These are phyloP conservation scores for Hyla sarda DNA, from an alignment of 2,113 vertebrate species.

Conservation along the genomic window DNA sequence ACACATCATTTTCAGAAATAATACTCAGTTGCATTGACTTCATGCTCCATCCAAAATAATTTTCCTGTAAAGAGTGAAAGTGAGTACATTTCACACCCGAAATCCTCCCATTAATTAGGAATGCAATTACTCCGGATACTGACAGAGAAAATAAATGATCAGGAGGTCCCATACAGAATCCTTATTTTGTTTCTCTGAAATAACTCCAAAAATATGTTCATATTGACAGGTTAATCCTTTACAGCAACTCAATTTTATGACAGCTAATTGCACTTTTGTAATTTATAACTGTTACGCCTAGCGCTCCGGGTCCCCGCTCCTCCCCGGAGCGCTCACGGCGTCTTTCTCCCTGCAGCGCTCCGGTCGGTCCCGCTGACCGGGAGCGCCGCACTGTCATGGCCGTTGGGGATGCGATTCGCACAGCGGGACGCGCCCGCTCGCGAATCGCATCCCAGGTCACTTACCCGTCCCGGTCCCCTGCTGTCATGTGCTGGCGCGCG, in stretches of 20 bases:
- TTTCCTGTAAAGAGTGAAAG: conserved; percentile 23
- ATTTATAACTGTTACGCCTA: no score
- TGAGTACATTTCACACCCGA: conserved; percentile 33
- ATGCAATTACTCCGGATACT: conserved; percentile 12
- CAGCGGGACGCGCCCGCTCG: no score
- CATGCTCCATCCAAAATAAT: not conserved
- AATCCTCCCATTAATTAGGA: conserved; percentile 37
- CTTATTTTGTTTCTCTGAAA: conserved; percentile 16
- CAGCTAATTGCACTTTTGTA: not conserved
- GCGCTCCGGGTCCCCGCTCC: no score
- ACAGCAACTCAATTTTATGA: not conserved
- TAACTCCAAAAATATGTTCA: not conserved
- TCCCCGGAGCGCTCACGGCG: no score
- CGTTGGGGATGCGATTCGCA: no score
- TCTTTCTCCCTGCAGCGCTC: no score
- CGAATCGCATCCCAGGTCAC: no score
- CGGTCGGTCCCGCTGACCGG: no score
- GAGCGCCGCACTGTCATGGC: no score
- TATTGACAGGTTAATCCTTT: not conserved
- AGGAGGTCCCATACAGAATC: not conserved
- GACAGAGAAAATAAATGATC: conserved; percentile 16
- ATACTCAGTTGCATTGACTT: not conserved
- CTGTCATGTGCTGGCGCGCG: no score
- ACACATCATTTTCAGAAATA: conserved; percentile 15
- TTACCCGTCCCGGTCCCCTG: no score